Evolutionary conservation across 1,140 invertebrate genomes (phyloP).

Genomic region (Pseudomyrmex dendroicus): DNA sequence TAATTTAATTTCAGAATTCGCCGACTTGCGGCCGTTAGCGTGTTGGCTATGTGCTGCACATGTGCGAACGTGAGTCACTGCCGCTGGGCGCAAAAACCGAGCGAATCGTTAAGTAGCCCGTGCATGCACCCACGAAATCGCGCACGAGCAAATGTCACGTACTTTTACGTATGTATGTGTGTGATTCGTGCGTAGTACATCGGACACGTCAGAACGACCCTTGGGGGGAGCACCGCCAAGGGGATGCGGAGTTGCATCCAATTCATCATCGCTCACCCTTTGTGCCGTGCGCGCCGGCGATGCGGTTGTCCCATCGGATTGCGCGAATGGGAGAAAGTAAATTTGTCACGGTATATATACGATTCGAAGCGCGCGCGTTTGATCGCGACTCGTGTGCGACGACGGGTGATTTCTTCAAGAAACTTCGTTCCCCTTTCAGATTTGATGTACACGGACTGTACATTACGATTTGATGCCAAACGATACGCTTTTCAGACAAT

Average conservation of each 20-base stretch:
- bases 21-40: slow-evolving; percentile 48
- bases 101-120: slow-evolving; percentile 56
- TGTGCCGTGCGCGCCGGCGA: slow-evolving; percentile 43
- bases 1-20: slow-evolving; percentile 71
- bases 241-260: slow-evolving; percentile 52
- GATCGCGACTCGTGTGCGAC: slow-evolving; percentile 17
- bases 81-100: slow-evolving; percentile 42
- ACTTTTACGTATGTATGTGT: background rate
- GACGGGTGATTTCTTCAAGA: slow-evolving; percentile 34
- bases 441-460: background rate
- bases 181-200: background rate
- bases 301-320: slow-evolving; percentile 50
- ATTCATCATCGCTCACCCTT: slow-evolving; percentile 57
- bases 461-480: background rate
- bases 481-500: background rate
- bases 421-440: background rate
- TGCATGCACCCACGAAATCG: slow-evolving; percentile 33
- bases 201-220: slow-evolving; percentile 51
- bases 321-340: slow-evolving; percentile 43
- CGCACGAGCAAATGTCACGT: slow-evolving; percentile 47
- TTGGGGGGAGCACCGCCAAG: slow-evolving; percentile 35
- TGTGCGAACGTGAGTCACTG: slow-evolving; percentile 56
- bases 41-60: slow-evolving; percentile 14
- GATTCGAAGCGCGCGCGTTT: slow-evolving; percentile 25
- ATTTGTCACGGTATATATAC: slow-evolving; percentile 51